phyloP scores from a whole-genome alignment of 2,888 invertebrate species.

The Tachina fera region DNA sequence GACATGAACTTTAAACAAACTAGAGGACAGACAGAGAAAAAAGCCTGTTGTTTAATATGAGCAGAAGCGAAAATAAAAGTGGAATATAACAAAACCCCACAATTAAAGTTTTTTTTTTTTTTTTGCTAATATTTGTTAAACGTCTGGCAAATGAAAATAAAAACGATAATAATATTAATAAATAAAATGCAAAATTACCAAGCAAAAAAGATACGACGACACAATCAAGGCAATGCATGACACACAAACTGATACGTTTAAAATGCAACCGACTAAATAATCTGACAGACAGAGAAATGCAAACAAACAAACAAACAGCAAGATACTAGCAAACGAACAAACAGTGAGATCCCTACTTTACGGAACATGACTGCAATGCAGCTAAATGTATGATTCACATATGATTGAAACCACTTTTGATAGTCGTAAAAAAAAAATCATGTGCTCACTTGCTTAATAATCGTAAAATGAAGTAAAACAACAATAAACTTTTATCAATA shows the following conservation, averaged over 20 bases:
- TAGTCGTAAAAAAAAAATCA: slow-evolving; percentile 20
- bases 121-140: slow-evolving; percentile 78
- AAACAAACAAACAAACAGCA: not conserved
- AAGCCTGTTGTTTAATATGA: not conserved
- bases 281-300: not conserved
- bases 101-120: slow-evolving; percentile 77
- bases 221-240: slow-evolving; percentile 9
- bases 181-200: slow-evolving; percentile 26
- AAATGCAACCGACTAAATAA: slow-evolving; percentile 13
- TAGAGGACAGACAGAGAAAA: slow-evolving; percentile 13
- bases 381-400: not conserved
- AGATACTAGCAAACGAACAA: not conserved
- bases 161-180: slow-evolving; percentile 26
- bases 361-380: slow-evolving; percentile 14
- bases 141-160: slow-evolving; percentile 76
- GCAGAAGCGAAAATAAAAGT: slow-evolving; percentile 26
- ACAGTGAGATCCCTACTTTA: slow-evolving; percentile 7
- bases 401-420: slow-evolving; percentile 25
- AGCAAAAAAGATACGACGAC: slow-evolving; percentile 18
- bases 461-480: slow-evolving; percentile 12
- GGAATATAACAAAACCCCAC: slow-evolving; percentile 74
- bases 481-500: no score
- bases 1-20: not conserved
- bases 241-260: slow-evolving; percentile 4
- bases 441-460: slow-evolving; percentile 17